Conservation (phyloP, 30 jellyfish, hydroid and myxozoan genomes). For the Clytia hemisphaerica region DNA sequence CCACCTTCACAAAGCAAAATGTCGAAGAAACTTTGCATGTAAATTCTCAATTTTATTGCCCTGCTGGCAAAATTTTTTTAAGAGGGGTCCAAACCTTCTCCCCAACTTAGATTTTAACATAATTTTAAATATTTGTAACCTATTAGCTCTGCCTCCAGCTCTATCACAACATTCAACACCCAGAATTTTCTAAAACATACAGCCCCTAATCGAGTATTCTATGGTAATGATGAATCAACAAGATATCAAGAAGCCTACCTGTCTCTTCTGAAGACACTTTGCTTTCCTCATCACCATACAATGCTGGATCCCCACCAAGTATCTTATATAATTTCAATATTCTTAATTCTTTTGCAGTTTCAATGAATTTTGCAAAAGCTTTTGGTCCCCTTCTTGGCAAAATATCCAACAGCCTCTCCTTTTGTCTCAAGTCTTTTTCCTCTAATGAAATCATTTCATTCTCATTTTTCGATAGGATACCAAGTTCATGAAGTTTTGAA, state of each 20-base stretch:
- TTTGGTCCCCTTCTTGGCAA: conserved; percentile 65
- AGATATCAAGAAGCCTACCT: not conserved
- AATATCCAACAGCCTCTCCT: conserved; percentile 72
- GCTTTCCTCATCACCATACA: not conserved
- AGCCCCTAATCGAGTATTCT: too few species aligned
- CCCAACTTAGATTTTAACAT: too few species aligned
- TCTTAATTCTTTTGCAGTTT: conserved; percentile 14
- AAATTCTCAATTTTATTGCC: too few species aligned
- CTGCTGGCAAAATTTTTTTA: too few species aligned
- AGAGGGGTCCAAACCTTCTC: too few species aligned
- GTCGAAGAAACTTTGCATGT: too few species aligned
- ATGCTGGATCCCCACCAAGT: too few species aligned
- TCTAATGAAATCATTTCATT: conserved; percentile 39
- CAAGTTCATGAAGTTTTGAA: conserved; percentile 29
- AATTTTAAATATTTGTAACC: too few species aligned
- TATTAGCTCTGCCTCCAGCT: too few species aligned
- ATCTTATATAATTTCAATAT: not conserved
- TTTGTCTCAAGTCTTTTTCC: conserved; percentile 40
- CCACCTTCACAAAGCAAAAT: too few species aligned
- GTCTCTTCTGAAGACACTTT: not conserved
- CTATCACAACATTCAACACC: too few species aligned
- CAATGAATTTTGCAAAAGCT: conserved; percentile 59
- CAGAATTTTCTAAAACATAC: too few species aligned
- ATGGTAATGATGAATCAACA: not conserved
- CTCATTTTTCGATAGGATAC: conserved; percentile 58